Evolutionary conservation across 2,888 invertebrate genomes (phyloP).

Genomic region (Tyria jacobaeae): DNA sequence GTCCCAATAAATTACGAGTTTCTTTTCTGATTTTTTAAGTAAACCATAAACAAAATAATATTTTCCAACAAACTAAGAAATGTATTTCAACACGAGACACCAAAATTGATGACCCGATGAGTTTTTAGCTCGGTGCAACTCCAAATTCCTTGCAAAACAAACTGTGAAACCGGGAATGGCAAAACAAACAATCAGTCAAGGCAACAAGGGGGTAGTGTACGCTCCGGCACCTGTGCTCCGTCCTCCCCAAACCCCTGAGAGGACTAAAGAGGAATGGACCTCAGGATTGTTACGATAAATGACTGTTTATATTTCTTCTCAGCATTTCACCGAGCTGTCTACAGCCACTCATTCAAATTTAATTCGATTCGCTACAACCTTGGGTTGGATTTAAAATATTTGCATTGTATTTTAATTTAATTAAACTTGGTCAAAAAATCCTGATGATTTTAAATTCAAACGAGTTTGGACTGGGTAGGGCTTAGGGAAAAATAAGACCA

Average conservation of each 20-base stretch:
- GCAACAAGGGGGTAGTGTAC: slow-evolving; percentile 46
- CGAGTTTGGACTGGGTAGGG: slow-evolving; percentile 34
- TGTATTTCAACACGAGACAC: slow-evolving; percentile 39
- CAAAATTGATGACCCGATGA: slow-evolving; percentile 46
- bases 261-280: slow-evolving; percentile 63
- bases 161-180: slow-evolving; percentile 56
- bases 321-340: slow-evolving; percentile 61
- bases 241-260: slow-evolving; percentile 44
- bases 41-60: slow-evolving; percentile 14
- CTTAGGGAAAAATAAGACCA: slow-evolving; percentile 31
- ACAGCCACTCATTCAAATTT: slow-evolving; percentile 73
- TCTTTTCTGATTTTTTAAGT: background rate
- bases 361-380: slow-evolving; percentile 60
- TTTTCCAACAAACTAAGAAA: slow-evolving; percentile 34
- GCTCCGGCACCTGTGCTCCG: slow-evolving; percentile 70
- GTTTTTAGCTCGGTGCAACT: slow-evolving; percentile 60
- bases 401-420: slow-evolving; percentile 52
- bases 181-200: slow-evolving; percentile 81
- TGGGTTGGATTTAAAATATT: slow-evolving; percentile 46
- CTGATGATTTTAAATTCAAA: slow-evolving; percentile 48
- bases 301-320: slow-evolving; percentile 79
- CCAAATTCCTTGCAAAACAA: slow-evolving; percentile 68
- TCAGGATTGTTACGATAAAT: slow-evolving; percentile 75
- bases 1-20: background rate
- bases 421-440: slow-evolving; percentile 43